Evolutionary conservation across 1,140 invertebrate genomes (phyloP), one percentile per base, ranked within the genome.

Genomic region (Lucilia cuprina): DNA sequence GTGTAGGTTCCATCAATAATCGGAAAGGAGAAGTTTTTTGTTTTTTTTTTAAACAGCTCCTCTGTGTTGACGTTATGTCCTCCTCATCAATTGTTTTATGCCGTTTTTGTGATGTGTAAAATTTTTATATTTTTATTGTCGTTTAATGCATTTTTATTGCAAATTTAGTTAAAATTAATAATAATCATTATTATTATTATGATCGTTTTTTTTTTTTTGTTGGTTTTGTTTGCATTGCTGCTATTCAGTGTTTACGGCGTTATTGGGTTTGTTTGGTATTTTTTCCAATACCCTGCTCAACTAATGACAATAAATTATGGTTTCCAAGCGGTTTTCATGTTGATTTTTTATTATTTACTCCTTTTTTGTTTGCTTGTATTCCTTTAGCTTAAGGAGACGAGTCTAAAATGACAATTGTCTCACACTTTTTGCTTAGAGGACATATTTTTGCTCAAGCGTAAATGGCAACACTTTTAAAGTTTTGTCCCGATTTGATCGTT

Each of bases 161-260:
- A 80, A 80, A 80, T 80, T 80, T 80, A 80, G 77, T 80, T 80
- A 80, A 80, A 78, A 49, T 80, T 80, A 80, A 80, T 80, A 80
- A 80, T 80, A 49, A 49, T 49, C n/a, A 78, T 78, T 30, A 30
- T 74, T 74, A 41, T 41, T 41, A 41, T 41, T 41, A 10, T 41
- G 25, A 30, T 30, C 25, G 25, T 75, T 35, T 5, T 75, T 75
- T 35, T 5, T 75, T 75, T 74, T 74, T 74, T 74, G n/a, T 5
- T 13, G 14, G n/a, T 78, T 47, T 80, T 49, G 19, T 78, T 75
- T 21, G 34, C 75, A 78, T 78, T 78, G 25, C 25, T 10, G 10
- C 14, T 78, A 21, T 13, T 60, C 14, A 17, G 4, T 60, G 55
- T 7, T n/a, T 60, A 7, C 55, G 7, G n/a, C 14, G 14, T 14